Conservation (phyloP, 2,113 vertebrate genomes). For the Pleuronectes platessa region DNA sequence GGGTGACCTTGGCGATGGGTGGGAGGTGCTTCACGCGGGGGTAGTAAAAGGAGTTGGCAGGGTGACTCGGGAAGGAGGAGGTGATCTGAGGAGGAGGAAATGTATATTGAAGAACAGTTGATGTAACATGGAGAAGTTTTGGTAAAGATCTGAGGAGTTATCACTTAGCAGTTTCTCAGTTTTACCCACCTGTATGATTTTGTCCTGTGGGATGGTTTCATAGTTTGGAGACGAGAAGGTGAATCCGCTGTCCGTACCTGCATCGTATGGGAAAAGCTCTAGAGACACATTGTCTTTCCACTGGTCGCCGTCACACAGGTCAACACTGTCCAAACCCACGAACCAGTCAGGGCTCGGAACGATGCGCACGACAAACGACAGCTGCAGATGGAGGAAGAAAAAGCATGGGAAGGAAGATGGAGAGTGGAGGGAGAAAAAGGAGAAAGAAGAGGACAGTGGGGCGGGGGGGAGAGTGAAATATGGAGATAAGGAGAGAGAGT, state of each 20-base stretch:
- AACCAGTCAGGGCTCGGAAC: constrained; percentile 99
- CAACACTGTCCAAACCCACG: constrained; percentile 90
- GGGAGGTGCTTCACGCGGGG: constrained; percentile 93
- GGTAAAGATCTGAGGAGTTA: not conserved
- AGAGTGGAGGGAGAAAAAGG: not conserved
- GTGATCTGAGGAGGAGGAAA: constrained; percentile 87
- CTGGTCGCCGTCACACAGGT: constrained; percentile 87
- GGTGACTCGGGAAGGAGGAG: constrained; percentile 92
- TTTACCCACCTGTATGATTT: constrained; percentile 86
- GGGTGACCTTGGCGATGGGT: constrained; percentile 89
- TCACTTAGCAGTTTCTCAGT: not conserved
- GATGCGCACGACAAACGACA: constrained; percentile 92
- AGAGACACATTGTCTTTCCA: constrained; percentile 89
- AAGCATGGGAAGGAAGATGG: constrained; percentile 3
- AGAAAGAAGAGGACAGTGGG: not conserved
- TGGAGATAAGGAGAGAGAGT: not conserved
- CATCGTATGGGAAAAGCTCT: constrained; percentile 92
- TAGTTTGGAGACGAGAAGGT: constrained; percentile 98
- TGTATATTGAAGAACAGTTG: not conserved
- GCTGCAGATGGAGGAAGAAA: constrained; percentile 72
- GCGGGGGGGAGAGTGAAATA: not conserved
- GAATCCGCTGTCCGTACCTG: constrained; percentile 97
- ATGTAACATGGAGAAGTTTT: not conserved
- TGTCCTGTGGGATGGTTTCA: constrained; percentile 96
- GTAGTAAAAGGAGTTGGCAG: constrained; percentile 97